A percentile compares a stretch with the other conserved stretches of the same genome.
Conservation (phyloP, 2,888 invertebrate genomes). For the Eurois occulta region DNA sequence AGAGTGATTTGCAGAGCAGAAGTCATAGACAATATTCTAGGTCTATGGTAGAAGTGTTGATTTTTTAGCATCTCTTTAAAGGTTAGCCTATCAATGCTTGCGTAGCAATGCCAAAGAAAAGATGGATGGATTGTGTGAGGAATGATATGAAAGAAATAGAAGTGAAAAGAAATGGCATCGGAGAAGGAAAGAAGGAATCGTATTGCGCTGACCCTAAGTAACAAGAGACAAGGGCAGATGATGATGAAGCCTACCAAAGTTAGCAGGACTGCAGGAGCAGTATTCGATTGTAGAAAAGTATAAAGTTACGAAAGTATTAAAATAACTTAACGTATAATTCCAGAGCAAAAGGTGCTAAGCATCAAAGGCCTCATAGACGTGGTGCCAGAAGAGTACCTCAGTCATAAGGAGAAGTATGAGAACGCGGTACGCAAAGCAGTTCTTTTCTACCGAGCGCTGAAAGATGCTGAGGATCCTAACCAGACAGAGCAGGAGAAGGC, state of each 20-base stretch:
- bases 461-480: constrained; percentile 91
- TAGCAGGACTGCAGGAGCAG: too few species aligned
- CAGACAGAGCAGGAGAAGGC: constrained; percentile 92
- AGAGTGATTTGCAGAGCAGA: not conserved
- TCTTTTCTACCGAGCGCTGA: constrained; percentile 91
- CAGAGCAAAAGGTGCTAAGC: constrained; percentile 80
- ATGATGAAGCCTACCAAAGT: not conserved
- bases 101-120: not conserved
- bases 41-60: not conserved
- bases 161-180: not conserved
- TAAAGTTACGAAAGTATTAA: not conserved
- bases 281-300: not conserved
- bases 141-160: not conserved
- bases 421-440: constrained; percentile 93
- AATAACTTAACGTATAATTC: constrained; percentile 8
- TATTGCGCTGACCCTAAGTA: not conserved
- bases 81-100: not conserved
- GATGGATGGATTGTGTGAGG: not conserved
- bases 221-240: not conserved
- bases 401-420: constrained; percentile 96
- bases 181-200: not conserved
- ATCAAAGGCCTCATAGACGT: constrained; percentile 92
- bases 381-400: constrained; percentile 93
- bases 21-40: too few species aligned
- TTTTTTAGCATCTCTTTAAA: not conserved